Evolutionary conservation across 2,797 vertebrate genomes (phyloP).

Genomic region (Helicolenus hilgendorfi): DNA sequence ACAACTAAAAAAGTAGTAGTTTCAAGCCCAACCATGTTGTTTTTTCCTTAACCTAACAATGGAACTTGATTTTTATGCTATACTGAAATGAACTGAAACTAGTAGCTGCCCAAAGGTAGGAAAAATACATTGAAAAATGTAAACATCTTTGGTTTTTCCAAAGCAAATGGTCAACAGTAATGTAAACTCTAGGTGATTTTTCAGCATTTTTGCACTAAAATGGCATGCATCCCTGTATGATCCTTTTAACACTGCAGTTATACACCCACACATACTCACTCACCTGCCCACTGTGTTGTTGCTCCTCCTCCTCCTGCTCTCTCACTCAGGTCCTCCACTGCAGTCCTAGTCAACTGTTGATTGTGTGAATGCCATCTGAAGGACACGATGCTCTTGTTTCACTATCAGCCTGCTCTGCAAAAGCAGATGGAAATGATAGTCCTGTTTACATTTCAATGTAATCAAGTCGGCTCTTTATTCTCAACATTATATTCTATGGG

Average conservation of each 20-base stretch:
- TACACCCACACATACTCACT: background rate
- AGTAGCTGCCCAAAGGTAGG: too few relatives aligned
- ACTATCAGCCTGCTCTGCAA: conserved; percentile 9
- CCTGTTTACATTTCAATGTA: conserved; percentile 31
- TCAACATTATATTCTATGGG: background rate
- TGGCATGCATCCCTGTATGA: background rate
- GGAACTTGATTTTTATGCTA: background rate
- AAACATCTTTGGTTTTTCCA: background rate
- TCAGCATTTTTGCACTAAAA: background rate
- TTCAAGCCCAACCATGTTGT: too few relatives aligned
- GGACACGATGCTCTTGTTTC: conserved; percentile 58
- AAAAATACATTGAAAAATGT: background rate
- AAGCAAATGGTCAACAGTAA: background rate
- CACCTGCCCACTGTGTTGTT: background rate
- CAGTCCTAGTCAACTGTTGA: conserved; percentile 57
- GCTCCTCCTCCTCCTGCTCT: background rate
- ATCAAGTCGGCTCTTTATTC: conserved; percentile 1
- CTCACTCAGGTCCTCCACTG: conserved; percentile 32
- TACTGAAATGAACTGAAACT: background rate
- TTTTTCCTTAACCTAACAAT: background rate
- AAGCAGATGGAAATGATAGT: background rate
- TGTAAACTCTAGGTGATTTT: background rate
- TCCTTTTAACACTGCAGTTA: conserved; percentile 8
- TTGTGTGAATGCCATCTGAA: conserved; percentile 67
- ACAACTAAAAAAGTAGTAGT: too few relatives aligned